Base-by-base conservation (phyloP, 2,113 vertebrate genomes). In the Oryzias celebensis region DNA sequence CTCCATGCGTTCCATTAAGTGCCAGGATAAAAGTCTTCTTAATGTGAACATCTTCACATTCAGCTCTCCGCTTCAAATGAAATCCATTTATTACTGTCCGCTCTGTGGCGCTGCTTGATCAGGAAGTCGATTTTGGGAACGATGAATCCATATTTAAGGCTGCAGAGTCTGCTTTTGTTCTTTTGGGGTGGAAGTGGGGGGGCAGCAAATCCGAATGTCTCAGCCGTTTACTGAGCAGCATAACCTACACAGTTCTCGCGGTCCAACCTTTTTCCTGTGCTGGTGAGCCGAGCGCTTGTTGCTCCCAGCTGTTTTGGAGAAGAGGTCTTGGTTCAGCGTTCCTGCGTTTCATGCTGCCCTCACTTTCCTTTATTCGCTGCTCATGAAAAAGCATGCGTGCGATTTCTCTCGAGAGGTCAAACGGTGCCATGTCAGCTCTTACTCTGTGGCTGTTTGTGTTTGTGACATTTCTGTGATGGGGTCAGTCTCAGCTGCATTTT, bases 71-170 rank as follows among this genome's bases (percentile, higher is more conserved):
- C 75, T 68, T 77, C 75, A 77, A 77, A 77, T 78, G 22, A 66
- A 81, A 77, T 75, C 70, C 77, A 58, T 22, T 64, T 73, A 68
- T 76, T 59, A 66, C 75, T 52, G 74, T 78, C 74, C 80, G 41
- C 62, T 78, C 65, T 45, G 58, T 52, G 71, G 68, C 20, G 13
- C 56, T 3, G 65, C 62, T 46, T 23, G 50, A 75, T 31, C 65
- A 58, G 1, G 75, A 83, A 77, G 65, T 55, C 2, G 73, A 82
- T 75, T 83, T 77, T 20, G 49, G 53, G 68, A 85, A 89, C 83
- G 83, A 88, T 90, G 86, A 89, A 90, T 87, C 78, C 63, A 44
- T 71, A 66, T 88, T 85, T 86, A 80, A 82, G 75, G 81, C 78
- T 66, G 73, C 80, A 82, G 76, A 81, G 72, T 68, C 79, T 80